Conservation (phyloP, 2,797 vertebrate genomes). For the Phalloptychus januarius region DNA sequence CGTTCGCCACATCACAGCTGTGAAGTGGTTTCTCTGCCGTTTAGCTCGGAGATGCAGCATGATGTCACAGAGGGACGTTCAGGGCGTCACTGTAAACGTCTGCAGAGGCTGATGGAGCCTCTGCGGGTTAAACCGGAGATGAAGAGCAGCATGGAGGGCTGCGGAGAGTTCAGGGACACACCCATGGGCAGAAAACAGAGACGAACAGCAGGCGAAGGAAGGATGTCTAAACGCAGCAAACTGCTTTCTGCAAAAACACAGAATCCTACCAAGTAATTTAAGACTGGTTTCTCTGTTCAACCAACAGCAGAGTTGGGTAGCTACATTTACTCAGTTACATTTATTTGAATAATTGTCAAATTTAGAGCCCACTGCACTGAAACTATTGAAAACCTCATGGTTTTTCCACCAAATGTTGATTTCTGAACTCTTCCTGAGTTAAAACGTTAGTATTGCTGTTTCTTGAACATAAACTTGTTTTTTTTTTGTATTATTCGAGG, state of each 20-base stretch:
- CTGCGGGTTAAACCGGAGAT: slow-evolving; percentile 26
- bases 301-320: no score
- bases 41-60: slow-evolving; percentile 15
- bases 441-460: no score
- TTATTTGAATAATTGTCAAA: no score
- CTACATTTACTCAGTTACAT: no score
- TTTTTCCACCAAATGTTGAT: no score
- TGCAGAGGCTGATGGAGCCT: slow-evolving; percentile 36
- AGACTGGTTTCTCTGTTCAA: no score
- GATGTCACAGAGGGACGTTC: slow-evolving; percentile 45
- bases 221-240: slow-evolving; percentile 25
- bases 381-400: no score
- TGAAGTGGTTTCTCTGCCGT: background rate
- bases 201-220: slow-evolving; percentile 29
- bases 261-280: no score
- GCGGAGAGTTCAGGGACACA: slow-evolving; percentile 41
- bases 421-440: no score
- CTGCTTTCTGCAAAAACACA: slow-evolving; percentile 42
- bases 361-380: no score
- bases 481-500: no score
- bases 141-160: slow-evolving; percentile 31
- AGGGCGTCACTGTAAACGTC: slow-evolving; percentile 18
- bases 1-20: slow-evolving; percentile 3
- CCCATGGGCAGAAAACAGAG: slow-evolving; percentile 52
- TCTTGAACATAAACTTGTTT: no score